Conservation (phyloP, 2,797 vertebrate genomes). For the Xiphorhynchus erythropygius region DNA sequence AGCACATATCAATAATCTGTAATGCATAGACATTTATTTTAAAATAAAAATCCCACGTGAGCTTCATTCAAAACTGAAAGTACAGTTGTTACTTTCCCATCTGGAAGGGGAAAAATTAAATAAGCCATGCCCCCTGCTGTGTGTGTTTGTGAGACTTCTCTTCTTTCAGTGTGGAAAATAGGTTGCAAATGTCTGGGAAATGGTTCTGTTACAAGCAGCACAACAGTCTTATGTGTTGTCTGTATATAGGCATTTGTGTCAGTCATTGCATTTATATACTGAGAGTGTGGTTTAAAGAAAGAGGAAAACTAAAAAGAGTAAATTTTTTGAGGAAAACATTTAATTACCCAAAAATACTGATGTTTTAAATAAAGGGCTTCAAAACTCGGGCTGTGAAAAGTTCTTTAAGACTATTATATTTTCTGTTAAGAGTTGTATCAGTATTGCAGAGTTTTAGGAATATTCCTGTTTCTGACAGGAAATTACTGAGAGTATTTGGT, state of each 20-base stretch:
- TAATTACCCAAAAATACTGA: background rate
- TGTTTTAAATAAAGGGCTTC: background rate
- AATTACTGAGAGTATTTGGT: conserved; percentile 9
- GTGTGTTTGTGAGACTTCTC: background rate
- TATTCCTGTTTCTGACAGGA: background rate
- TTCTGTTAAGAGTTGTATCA: background rate
- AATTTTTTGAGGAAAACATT: background rate
- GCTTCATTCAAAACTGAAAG: background rate
- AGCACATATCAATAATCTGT: background rate
- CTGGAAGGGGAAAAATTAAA: background rate
- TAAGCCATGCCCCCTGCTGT: background rate
- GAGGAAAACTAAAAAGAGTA: background rate
- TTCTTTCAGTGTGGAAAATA: background rate
- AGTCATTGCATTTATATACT: background rate
- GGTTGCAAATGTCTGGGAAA: background rate
- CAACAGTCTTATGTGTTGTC: background rate
- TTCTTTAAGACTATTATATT: background rate
- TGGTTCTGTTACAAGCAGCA: background rate
- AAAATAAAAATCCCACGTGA: background rate
- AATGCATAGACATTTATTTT: background rate
- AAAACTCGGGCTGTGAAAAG: background rate
- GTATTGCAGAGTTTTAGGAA: background rate
- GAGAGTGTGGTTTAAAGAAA: background rate
- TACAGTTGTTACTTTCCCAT: background rate
- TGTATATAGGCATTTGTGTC: background rate